A percentile compares a stretch with the other conserved stretches of the same genome.
phyloP scores from a whole-genome alignment of 2,797 vertebrate species.

The Champsocephalus gunnari region DNA sequence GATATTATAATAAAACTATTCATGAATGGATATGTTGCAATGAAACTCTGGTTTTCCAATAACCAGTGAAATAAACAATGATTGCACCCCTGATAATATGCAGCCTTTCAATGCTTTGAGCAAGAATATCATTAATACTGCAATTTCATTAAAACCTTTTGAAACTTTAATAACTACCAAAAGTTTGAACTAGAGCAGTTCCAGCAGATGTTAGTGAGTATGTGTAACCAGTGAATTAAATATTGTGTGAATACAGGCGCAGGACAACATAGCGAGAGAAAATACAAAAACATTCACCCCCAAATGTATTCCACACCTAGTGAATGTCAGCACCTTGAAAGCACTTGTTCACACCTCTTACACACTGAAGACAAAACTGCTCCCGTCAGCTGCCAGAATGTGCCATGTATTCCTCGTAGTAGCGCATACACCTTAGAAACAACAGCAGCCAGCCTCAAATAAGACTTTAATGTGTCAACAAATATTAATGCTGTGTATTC shows the following conservation, averaged over 20 bases:
- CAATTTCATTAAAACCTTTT: conserved; percentile 60
- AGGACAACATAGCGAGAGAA: conserved; percentile 1
- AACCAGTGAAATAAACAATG: conserved; percentile 31
- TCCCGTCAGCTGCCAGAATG: conserved; percentile 54
- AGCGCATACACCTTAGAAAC: conserved; percentile 40
- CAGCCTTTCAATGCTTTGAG: conserved; percentile 33
- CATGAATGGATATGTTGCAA: conserved; percentile 27
- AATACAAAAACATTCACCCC: conserved; percentile 41
- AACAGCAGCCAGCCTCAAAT: conserved; percentile 45
- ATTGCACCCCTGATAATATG: conserved; percentile 37
- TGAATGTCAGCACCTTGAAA: conserved; percentile 39
- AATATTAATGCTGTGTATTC: conserved; percentile 43
- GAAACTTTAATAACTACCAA: conserved; percentile 56
- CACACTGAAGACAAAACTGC: conserved; percentile 24
- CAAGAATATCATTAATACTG: conserved; percentile 28
- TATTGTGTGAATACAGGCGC: conserved; percentile 18
- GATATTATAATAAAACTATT: not conserved
- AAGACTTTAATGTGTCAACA: conserved; percentile 58
- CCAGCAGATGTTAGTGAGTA: conserved; percentile 5
- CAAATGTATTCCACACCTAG: conserved; percentile 23
- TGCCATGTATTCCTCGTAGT: conserved; percentile 27
- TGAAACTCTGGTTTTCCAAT: conserved; percentile 24
- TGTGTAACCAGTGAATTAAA: conserved; percentile 36
- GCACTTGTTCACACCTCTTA: conserved; percentile 54
- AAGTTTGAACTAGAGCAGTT: conserved; percentile 26